Evolutionary conservation across 1,140 invertebrate genomes (phyloP).

Genomic region (Drosophila jambulina): DNA sequence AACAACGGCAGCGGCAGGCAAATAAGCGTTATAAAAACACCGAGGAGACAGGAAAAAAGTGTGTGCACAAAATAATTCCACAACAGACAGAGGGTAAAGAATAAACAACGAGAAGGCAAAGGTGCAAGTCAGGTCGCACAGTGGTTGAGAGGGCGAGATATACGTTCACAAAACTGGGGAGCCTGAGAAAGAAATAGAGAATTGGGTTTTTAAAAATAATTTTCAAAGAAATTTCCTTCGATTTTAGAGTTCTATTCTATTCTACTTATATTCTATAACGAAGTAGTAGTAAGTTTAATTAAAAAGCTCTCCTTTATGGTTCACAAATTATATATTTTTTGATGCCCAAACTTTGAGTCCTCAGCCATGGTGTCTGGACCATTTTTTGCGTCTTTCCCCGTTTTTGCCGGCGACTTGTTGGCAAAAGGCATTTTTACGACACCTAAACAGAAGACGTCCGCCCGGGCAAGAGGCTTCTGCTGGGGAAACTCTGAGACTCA

Average conservation of each 20-base stretch:
- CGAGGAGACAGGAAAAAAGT: slow-evolving; percentile 59
- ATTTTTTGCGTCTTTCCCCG: slow-evolving; percentile 48
- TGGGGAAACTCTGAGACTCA: slow-evolving; percentile 13
- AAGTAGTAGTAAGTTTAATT: not conserved
- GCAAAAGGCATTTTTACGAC: slow-evolving; percentile 73
- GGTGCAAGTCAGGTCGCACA: slow-evolving; percentile 51
- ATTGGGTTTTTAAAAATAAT: not conserved
- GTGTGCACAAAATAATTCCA: slow-evolving; percentile 80
- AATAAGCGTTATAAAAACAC: slow-evolving; percentile 66
- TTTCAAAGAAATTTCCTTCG: not conserved
- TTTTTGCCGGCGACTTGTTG: slow-evolving; percentile 57
- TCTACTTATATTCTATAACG: not conserved
- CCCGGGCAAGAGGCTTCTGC: slow-evolving; percentile 5
- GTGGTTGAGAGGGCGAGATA: slow-evolving; percentile 13
- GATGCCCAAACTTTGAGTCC: not conserved
- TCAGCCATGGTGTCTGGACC: slow-evolving; percentile 44
- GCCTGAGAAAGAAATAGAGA: not conserved
- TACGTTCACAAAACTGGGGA: not conserved
- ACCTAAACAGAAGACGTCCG: slow-evolving; percentile 67
- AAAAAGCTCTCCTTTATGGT: not conserved
- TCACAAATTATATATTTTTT: not conserved
- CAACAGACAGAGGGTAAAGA: slow-evolving; percentile 67
- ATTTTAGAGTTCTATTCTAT: not conserved
- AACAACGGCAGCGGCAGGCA: slow-evolving; percentile 39
- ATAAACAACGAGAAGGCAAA: slow-evolving; percentile 70